Evolutionary conservation across 2,113 vertebrate species (phyloP), one percentile per base, ranked within the genome.

Genomic region (Nannospalax galili): DNA sequence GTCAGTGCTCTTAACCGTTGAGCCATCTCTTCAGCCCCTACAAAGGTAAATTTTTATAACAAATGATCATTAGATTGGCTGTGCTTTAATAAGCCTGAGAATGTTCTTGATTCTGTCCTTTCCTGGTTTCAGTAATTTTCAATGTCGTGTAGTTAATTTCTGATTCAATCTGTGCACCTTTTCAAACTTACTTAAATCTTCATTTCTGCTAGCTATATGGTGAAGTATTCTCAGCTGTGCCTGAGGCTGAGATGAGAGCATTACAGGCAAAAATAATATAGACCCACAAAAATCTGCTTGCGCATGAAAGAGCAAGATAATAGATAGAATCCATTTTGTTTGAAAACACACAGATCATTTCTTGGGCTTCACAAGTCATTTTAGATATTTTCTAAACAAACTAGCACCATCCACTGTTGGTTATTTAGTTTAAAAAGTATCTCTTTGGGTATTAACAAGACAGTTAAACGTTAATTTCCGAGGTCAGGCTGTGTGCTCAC

Each of bases 161-260:
- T 93, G 26, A 22, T n/a, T 88, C 52, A 86, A 52, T 48, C 48
- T 15, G 17, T 19, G 24, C 5, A 86, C 7, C 45, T 95, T 97
- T 92, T 77, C 7, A 92, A 77, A 78, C 11, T 91, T 40, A 80
- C 58, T 87, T 56, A 97, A 84, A 80, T 58, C n/a, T 77, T 87
- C 45, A 65, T 20, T 65, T 93, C 60, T 95, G 58, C 42, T 52
- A 16, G 92, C 8, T 1, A 12, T 17, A 14, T 2, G 12, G 5
- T 22, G 60, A 90, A 67, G 48, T 75, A 80, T 79, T 81, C 74
- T 84, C 77, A 79, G 37, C 60, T 30, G 5, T 84, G 4, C 67
- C 67, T 64, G 14, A 58, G 12, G 6, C 35, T 80, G 24, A 87
- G 92, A 40, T 45, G 48, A 24, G 24, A 85, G 14, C 90, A 85